Base-by-base conservation (phyloP, 2,797 vertebrate species). In the Parotocinclus haroldoi region DNA sequence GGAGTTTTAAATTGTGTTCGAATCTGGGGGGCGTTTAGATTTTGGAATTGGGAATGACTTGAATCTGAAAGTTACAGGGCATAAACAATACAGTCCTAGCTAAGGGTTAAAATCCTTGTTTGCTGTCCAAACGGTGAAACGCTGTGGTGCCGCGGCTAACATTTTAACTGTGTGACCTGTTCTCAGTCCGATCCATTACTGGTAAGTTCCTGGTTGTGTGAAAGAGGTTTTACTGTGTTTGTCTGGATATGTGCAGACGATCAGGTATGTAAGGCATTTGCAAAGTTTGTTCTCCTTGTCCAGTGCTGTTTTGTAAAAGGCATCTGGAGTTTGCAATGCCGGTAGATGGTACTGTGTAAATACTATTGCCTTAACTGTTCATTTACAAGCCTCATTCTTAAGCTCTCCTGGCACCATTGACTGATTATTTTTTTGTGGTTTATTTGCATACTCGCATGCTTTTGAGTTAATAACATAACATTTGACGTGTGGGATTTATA, bases 281-380 rank as follows among this genome's bases (percentile, higher is more conserved):
- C 64, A 61, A 68, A 63, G 42, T 37, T 4, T 1, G 46, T 58
- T 27, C 38, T 38, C 18, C 12, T 9, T 48, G 72, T 64, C 56
- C 65, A 42, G 40, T 1, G 40, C 40, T 42, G 40, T 63, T 71
- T 40, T 42, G 51, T 36, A 40, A 68, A 53, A 12, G 12, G 19
- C 13, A 17, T 52, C 13, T 70, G 40, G 39, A 67, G 17, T 62
- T 71, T 69, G 40, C 68, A 58, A 19, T 66, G 69, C 69, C 81
- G 84, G 74, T 81, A 82, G 81, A 54, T 72, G 83, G 79, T 85
- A 82, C 79, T 77, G 59, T 71, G 64, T 74, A 69, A 69, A 71
- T 71, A 63, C 58, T 63, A 14, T 71, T 58, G 64, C 71, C 65
- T 71, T 71, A 61, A 51, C 61, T 57, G 42, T 62, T 65, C 66